Conservation (phyloP, 2,797 vertebrate genomes). For the Salmo trutta region DNA sequence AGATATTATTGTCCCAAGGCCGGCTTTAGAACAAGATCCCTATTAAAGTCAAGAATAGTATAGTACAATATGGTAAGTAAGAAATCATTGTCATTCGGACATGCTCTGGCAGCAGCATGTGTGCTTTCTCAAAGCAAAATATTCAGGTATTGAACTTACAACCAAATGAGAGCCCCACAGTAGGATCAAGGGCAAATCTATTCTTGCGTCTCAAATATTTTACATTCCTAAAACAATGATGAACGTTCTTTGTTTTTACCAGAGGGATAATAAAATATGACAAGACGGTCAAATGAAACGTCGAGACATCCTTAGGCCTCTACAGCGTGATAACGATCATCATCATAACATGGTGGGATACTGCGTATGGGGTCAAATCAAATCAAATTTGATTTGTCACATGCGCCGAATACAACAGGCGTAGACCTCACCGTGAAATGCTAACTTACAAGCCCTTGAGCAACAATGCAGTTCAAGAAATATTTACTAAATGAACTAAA, state of each 20-base stretch:
- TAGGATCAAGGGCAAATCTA: background rate
- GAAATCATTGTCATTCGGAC: conserved; percentile 14
- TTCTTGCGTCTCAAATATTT: background rate
- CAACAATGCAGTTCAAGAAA: too few relatives aligned
- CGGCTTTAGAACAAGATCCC: conserved; percentile 4
- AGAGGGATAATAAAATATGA: background rate
- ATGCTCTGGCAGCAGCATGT: conserved; percentile 14
- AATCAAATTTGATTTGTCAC: too few relatives aligned
- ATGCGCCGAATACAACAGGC: too few relatives aligned
- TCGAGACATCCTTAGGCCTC: background rate
- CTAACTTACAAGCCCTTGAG: too few relatives aligned
- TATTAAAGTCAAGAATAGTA: conserved; percentile 3
- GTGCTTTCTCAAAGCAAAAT: conserved; percentile 10
- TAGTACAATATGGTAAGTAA: background rate
- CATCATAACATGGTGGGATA: too few relatives aligned
- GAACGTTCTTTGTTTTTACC: background rate
- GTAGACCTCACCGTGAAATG: too few relatives aligned
- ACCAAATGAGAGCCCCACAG: background rate
- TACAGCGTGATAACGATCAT: background rate
- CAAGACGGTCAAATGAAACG: background rate
- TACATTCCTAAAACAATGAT: background rate
- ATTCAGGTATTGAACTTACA: background rate
- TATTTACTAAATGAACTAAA: too few relatives aligned
- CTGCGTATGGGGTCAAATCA: too few relatives aligned
- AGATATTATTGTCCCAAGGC: conserved; percentile 4